Base-by-base conservation (phyloP, 2,113 vertebrate species). In the Brienomyrus brachyistius region DNA sequence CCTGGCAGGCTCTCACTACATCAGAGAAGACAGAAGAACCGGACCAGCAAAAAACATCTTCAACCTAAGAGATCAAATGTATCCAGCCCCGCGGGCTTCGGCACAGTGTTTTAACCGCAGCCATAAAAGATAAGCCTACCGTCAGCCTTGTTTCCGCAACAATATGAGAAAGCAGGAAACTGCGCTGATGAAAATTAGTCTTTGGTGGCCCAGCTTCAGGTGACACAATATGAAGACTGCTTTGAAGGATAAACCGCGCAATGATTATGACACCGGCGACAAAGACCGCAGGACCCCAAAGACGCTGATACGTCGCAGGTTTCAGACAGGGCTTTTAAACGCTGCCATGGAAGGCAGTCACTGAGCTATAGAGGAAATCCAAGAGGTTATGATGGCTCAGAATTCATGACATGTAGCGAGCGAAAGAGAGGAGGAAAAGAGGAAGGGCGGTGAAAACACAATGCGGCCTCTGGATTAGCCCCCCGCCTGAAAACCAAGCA, bases 401-500 rank as follows among this genome's bases (percentile, higher is more conserved):
- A 86, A 86, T 23, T 27, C n/a, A 59, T 56, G 31, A 87, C 45
- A 51, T 35, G 6, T 7, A 62, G 62, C 62, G 1, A 31, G n/a
- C 1, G n/a, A 48, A 19, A 80, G 88, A 80, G 23, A 89, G 66
- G 17, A 13, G 15, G 50, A 21, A n/a, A 19, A 59, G 47, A 6
- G 70, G 62, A 54, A 82, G 47, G 15, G 47, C 21, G 21, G 52
- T 89, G 47, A 83, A 27, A 82, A 19, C 21, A 48, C 51, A 31
- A 51, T 66, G 77, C 83, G 31, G 82, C 89, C 89, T 82, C 48
- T 47, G 89, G 89, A 89, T 91, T 90, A 92, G 48, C 40, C 87
- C 87, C n/a, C 59, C 35, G 89, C 82, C 89, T 89, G 77, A 89
- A 91, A 89, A 87, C 89, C 89, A 89, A n/a, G 45, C 54, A 80